phyloP scores from a whole-genome alignment of 2,888 invertebrate genomes.

The Argyresthia albistria region DNA sequence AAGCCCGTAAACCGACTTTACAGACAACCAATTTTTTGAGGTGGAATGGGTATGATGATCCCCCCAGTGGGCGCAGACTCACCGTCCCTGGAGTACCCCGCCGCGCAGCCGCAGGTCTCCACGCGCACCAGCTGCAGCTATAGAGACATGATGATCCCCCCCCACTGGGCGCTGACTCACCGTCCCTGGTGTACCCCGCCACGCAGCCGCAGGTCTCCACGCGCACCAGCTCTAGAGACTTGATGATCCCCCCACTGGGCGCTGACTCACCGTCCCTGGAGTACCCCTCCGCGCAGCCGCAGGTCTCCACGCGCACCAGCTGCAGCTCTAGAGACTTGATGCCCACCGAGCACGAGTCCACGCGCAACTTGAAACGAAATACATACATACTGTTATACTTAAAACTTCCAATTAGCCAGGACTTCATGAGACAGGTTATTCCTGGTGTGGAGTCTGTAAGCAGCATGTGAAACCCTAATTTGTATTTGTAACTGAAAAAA shows the following conservation, averaged over 20 bases:
- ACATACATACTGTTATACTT: too few relatives aligned
- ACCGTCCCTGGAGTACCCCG: constrained; percentile 95
- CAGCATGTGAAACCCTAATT: too few relatives aligned
- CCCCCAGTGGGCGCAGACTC: too few relatives aligned
- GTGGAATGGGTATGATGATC: too few relatives aligned
- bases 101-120: constrained; percentile 94
- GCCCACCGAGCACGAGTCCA: constrained; percentile 85
- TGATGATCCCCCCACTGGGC: too few relatives aligned
- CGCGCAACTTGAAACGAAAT: constrained; percentile 73
- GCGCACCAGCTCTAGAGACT: constrained; percentile 93
- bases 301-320: constrained; percentile 94
- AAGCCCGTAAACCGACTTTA: too few relatives aligned
- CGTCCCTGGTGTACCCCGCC: constrained; percentile 93
- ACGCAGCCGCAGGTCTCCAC: constrained; percentile 96
- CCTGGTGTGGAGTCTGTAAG: too few relatives aligned
- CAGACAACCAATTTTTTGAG: too few relatives aligned
- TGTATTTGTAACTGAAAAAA: too few relatives aligned
- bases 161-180: constrained; percentile 81
- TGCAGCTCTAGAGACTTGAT: constrained; percentile 96
- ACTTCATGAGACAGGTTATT: too few relatives aligned
- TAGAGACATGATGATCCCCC: constrained; percentile 92
- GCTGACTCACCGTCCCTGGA: constrained; percentile 83
- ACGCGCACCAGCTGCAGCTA: constrained; percentile 95
- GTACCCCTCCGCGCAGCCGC: constrained; percentile 93
- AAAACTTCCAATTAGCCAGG: too few relatives aligned